Base-by-base conservation (phyloP, 2,113 vertebrate genomes). In the Phrynosoma blainvillii region DNA sequence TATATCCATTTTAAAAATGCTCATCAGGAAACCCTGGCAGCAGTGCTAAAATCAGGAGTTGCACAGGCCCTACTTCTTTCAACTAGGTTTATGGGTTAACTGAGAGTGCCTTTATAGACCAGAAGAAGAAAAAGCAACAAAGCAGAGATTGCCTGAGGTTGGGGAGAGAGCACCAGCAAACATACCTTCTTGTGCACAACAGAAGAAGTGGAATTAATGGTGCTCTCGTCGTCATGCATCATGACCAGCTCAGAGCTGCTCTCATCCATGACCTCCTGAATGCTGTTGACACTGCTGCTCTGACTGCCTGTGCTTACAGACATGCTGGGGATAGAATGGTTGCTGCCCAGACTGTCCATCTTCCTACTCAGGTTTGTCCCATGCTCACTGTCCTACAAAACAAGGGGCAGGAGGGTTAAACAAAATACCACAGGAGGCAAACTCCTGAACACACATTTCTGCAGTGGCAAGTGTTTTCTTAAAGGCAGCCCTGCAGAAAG, bases 221-320 rank as follows among this genome's bases (percentile, higher is more conserved):
- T 97, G 97, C 96, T 96, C 93, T 98, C 97, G 16, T 98, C 97
- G 88, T 98, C 97, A 5, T 97, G 98, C 96, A 98, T 97, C 97
- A 97, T 93, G 93, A 96, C 96, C 91, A 98, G 97, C 81, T 99
- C 98, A 12, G 97, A 95, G 96, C 98, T 98, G 97, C 97, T 97
- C 93, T 99, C 98, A 13, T 99, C 98, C 96, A 98, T 96, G 94
- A 98, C 98, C 95, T 99, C 98, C 96, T 99, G 98, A 95, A 99
- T 98, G 97, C 98, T 99, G 97, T 98, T 99, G 81, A 99, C 97
- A 79, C 98, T 99, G 97, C 98, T 99, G 97, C 98, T 98, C 96
- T 98, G 98, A 96, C 99, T 99, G 95, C 98, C 97, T 0, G 98
- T 99, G 97, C 98, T 99, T 93, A 99, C 97, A 2, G 98, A 99